These are phyloP conservation scores for Mus musculus DNA, from an alignment of 2,113 vertebrate species.

Conservation along the genomic window GRCm39 chrX:155985001-155985500, in stretches of 20 bases:
- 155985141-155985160: neutral
- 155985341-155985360: neutral
- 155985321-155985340: neutral
- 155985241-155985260: neutral
- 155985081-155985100: neutral
- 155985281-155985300: neutral
- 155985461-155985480: conserved; percentile 5
- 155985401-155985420: conserved; percentile 40
- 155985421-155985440: neutral
- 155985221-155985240: neutral
- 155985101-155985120: neutral
- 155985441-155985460: neutral
- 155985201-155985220: neutral
- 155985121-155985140: neutral
- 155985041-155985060: neutral
- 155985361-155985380: neutral
- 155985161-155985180: neutral
- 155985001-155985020: neutral
- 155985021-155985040: neutral
- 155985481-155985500: neutral
- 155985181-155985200: neutral
- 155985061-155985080: neutral
- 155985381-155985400: neutral
- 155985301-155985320: conserved; percentile 34
- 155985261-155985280: neutral